A percentile compares a stretch with the other conserved stretches of the same genome.
These are phyloP conservation scores for Poeciliopsis turrubarensis DNA, from an alignment of 2,113 vertebrate genomes.

Conservation along the genomic window DNA sequence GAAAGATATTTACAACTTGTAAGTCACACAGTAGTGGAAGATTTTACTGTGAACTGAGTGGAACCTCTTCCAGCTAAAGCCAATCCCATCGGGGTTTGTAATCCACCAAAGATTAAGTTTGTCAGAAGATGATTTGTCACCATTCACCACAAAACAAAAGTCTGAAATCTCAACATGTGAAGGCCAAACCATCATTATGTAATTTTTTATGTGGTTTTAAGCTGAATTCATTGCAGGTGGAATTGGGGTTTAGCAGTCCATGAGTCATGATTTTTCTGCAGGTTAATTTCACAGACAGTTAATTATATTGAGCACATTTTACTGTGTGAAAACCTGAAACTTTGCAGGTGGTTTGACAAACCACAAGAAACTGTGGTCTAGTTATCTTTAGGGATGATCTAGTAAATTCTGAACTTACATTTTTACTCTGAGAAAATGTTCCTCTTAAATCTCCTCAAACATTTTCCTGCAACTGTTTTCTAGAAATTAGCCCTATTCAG, in stretches of 20 bases:
- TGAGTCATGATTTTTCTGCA: not conserved
- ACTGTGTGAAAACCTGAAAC: not conserved
- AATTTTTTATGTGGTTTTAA: not conserved
- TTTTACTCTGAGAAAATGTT: no score
- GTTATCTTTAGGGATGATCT: no score
- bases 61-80: no score
- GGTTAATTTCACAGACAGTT: not conserved
- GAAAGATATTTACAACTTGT: no score
- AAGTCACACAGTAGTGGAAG: no score
- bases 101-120: no score
- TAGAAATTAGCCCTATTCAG: not conserved
- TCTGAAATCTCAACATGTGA: not conserved
- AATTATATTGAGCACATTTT: not conserved
- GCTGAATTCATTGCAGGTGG: not conserved
- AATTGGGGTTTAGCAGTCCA: not conserved
- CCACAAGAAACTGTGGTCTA: not conserved
- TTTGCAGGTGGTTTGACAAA: not conserved
- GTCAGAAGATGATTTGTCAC: not conserved
- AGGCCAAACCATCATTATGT: not conserved
- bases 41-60: no score
- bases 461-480: not conserved
- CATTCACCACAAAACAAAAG: not conserved
- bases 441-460: not conserved
- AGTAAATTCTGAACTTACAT: no score
- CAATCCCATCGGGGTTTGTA: no score